phyloP scores from a whole-genome alignment of 1,140 invertebrate genomes.

The Heliconius hewitsoni region DNA sequence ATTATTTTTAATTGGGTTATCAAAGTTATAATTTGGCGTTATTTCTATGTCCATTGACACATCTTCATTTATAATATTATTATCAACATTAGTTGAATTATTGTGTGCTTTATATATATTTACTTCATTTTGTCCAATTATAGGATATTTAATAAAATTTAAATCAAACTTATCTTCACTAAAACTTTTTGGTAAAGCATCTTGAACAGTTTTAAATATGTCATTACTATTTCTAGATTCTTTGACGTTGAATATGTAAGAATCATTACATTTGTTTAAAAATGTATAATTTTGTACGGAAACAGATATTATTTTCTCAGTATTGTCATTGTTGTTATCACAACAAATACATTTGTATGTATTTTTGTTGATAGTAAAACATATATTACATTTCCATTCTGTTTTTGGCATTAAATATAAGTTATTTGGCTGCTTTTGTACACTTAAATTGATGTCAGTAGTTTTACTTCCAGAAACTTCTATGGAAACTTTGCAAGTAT shows the following conservation, averaged over 20 bases:
- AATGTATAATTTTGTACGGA: not conserved
- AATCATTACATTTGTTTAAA: not conserved
- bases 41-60: slow-evolving; percentile 39
- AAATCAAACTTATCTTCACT: not conserved
- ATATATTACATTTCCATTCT: slow-evolving; percentile 58
- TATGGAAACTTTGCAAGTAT: slow-evolving; percentile 47
- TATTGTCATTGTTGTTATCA: slow-evolving; percentile 17
- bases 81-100: not conserved
- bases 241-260: not conserved
- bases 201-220: not conserved
- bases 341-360: slow-evolving; percentile 47
- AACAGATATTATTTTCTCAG: not conserved
- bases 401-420: not conserved
- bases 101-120: not conserved
- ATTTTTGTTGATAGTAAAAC: slow-evolving; percentile 45
- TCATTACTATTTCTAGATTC: not conserved
- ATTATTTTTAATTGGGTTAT: not conserved
- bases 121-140: not conserved
- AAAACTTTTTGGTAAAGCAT: not conserved
- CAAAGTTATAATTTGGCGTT: slow-evolving; percentile 1
- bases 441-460: not conserved
- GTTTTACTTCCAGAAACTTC: not conserved
- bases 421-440: not conserved
- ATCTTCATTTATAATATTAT: slow-evolving; percentile 2
- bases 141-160: not conserved